Base-by-base conservation (phyloP, 2,888 invertebrate species). In the Cheilosia vernalis region DNA sequence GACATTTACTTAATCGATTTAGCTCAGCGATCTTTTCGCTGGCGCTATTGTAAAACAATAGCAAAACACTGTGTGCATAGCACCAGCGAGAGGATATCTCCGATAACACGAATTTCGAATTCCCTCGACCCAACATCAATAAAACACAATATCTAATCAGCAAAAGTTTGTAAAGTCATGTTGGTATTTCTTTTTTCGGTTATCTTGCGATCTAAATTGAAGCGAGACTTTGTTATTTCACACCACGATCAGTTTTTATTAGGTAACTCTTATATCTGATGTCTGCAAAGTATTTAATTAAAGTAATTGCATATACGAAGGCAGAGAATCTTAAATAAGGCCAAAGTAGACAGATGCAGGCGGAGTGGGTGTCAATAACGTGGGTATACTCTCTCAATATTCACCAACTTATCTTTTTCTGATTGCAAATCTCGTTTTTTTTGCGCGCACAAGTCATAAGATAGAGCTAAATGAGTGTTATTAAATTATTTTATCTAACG, bases 131-230 rank as follows among this genome's bases (percentile, higher is more conserved):
- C 51, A 51, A 24, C n/a, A 51, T 51, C 51, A 51, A 51, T 51
- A 24, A 51, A 51, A 24, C 15, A 51, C 5, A 15, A 24, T 13
- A 51, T 51, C 51, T 51, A 51, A 51, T 51, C 51, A 27, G 24
- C 13, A 24, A 24, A 24, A 2, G 24, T 27, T 51, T 27, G 5
- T 24, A 15, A 51, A 24, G 10, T 51, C 27, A 24, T 51, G 24
- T 51, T 37, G 37, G 37, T 37, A 37, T 4, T 37, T 13, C 0
- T 30, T 24, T 27, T 13, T 51, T 21, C 15, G 51, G 27, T 51
- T 51, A 51, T 51, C 51, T 51, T 51, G 24, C 27, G 51, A 51
- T 51, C 24, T 51, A 27, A 51, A 27, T 51, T 24, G 5, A 51
- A 6, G 51, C 10, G 51, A 51, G 27, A 27, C 27, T 51, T 21